Conservation (phyloP, 2,797 vertebrate species). For the Catharus ustulatus region DNA sequence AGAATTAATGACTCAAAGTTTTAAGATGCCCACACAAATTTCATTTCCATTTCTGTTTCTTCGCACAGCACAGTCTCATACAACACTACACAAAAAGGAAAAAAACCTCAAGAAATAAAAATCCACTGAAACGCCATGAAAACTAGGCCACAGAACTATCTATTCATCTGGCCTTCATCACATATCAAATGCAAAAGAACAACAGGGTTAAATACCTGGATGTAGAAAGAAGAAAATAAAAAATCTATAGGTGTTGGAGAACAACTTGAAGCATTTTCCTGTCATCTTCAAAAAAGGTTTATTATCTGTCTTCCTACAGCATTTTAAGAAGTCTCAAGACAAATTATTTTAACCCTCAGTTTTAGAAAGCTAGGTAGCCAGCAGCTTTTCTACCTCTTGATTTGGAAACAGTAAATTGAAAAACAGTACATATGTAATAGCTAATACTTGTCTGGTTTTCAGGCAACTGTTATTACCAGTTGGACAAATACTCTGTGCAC, state of each 20-base stretch:
- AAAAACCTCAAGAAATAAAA: neutral
- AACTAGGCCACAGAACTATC: neutral
- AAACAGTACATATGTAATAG: neutral
- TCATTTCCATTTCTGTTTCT: neutral
- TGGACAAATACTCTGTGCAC: neutral
- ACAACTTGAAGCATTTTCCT: neutral
- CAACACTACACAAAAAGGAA: neutral
- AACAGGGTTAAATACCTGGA: neutral
- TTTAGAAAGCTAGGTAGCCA: neutral
- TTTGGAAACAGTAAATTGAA: neutral
- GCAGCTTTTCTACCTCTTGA: neutral
- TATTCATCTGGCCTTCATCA: neutral
- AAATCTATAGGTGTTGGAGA: neutral
- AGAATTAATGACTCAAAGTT: neutral
- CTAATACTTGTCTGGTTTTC: neutral
- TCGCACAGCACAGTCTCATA: neutral
- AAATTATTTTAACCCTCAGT: neutral
- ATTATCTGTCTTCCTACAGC: neutral
- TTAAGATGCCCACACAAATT: neutral
- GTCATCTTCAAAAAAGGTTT: neutral
- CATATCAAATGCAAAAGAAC: neutral
- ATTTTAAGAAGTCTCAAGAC: neutral
- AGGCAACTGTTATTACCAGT: neutral
- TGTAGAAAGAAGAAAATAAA: neutral
- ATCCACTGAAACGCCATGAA: neutral